Base-by-base conservation (phyloP, 2,797 vertebrate species). In the Myotis planiceps region DNA sequence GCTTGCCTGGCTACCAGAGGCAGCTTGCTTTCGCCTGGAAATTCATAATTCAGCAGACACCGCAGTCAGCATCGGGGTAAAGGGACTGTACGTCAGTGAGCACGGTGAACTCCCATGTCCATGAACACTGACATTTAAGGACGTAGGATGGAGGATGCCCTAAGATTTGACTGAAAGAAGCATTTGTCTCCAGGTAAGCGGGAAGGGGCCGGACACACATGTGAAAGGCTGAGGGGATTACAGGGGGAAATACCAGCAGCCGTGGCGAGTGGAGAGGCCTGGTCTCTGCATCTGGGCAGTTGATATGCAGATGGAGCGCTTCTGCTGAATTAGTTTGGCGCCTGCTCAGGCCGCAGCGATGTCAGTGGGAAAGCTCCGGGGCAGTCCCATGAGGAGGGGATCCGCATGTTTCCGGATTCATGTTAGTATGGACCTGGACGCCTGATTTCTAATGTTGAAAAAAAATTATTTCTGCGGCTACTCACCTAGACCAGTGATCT, bases 311-410 rank as follows among this genome's bases (percentile, higher is more conserved):
- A 98, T 97, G 97, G 97, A 98, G 97, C 98, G 98, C 98, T 99
- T 98, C 98, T 96, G 93, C 96, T 97, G 95, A 98, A 99, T 99
- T 98, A 98, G 94, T 98, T 98, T 98, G 98, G 98, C 98, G 98
- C 85, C 93, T 96, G 95, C 98, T 98, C 98, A 98, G 97, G 97
- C 89, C 92, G 68, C 98, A 96, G 97, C 96, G 97, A 97, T 98
- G 98, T 98, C 97, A 95, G 96, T 98, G 98, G 98, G 98, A 98
- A 98, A 98, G 98, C 97, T 97, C 96, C 95, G 94, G 94, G 94
- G 97, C 83, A 98, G 97, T 96, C 97, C 97, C 97, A 85, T 98
- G 98, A 98, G 96, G 89, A 98, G 90, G 95, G 96, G 98, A 99
- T 99, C 98, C 98, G 96, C 97, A 96, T 98, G 97, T 96, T 98